phyloP scores from a whole-genome alignment of 1,140 invertebrate genomes.

The Brachionus paranguensis region DNA sequence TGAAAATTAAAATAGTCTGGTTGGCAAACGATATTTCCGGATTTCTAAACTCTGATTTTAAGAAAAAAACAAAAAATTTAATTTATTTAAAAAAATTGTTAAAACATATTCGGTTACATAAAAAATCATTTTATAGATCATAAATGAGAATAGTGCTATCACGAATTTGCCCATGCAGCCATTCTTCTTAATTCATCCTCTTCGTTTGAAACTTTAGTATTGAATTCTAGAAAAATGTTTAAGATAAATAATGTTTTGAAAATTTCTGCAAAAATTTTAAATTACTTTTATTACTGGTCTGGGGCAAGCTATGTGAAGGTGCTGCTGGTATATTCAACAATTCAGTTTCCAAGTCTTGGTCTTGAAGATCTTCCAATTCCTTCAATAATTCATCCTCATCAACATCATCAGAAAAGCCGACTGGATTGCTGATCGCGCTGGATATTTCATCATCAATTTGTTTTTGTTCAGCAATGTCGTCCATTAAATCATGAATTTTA shows the following conservation, averaged over 20 bases:
- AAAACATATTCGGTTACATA: background rate
- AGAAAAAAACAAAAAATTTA: background rate
- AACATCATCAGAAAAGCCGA: conserved; percentile 77
- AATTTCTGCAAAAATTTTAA: background rate
- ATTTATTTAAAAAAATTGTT: background rate
- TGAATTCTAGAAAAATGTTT: background rate
- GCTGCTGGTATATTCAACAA: conserved; percentile 45
- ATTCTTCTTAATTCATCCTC: conserved; percentile 34
- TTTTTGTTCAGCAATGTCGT: conserved; percentile 98
- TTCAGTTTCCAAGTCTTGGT: conserved; percentile 63
- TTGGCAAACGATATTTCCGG: no score
- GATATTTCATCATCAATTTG: conserved; percentile 96
- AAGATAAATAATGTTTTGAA: background rate
- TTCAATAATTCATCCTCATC: conserved; percentile 71
- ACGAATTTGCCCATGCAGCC: conserved; percentile 26
- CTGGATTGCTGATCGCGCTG: conserved; percentile 94
- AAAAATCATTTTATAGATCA: conserved; percentile 8
- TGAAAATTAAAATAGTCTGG: no score
- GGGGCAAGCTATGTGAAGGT: background rate
- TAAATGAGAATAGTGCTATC: background rate
- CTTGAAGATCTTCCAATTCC: conserved; percentile 62
- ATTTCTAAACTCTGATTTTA: background rate
- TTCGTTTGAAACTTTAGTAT: background rate
- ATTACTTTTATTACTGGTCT: background rate
- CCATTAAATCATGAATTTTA: conserved; percentile 97